phyloP scores from a whole-genome alignment of 2,888 invertebrate species.

The Hipparchia semele region DNA sequence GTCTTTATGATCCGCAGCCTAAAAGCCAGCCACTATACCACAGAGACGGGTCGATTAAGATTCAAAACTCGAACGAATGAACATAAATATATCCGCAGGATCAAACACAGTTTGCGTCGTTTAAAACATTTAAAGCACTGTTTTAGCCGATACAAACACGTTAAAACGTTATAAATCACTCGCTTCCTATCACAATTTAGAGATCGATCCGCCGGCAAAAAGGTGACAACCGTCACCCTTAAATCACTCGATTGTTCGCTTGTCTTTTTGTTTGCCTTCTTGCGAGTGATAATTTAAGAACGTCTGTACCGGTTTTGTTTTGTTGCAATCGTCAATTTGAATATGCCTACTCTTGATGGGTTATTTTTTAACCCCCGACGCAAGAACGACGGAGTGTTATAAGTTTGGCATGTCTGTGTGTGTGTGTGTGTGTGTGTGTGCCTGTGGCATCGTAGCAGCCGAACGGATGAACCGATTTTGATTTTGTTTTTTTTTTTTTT shows the following conservation, averaged over 20 bases:
- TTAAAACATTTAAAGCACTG: constrained; percentile 25
- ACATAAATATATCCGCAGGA: background rate
- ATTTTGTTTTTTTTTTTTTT: no score
- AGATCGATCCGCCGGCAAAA: constrained; percentile 53
- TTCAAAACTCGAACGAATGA: background rate
- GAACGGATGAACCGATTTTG: no score
- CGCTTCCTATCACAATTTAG: constrained; percentile 67
- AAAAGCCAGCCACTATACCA: background rate
- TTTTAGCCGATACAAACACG: constrained; percentile 36
- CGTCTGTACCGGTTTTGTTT: constrained; percentile 25
- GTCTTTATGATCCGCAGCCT: no score
- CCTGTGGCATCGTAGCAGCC: no score
- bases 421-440: no score
- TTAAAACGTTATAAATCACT: constrained; percentile 61
- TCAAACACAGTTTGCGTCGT: constrained; percentile 27
- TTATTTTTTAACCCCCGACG: background rate
- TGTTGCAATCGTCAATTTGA: constrained; percentile 25
- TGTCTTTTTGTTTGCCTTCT: constrained; percentile 16
- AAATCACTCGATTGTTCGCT: constrained; percentile 65
- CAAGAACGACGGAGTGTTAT: no score
- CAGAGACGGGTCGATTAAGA: background rate
- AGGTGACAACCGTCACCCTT: constrained; percentile 45
- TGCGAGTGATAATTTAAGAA: constrained; percentile 29
- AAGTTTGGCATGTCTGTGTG: no score
- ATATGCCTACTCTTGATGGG: constrained; percentile 3